Evolutionary conservation across 23 tunicate genomes (phyloP).

Genomic region (Botrylloides violaceus): DNA sequence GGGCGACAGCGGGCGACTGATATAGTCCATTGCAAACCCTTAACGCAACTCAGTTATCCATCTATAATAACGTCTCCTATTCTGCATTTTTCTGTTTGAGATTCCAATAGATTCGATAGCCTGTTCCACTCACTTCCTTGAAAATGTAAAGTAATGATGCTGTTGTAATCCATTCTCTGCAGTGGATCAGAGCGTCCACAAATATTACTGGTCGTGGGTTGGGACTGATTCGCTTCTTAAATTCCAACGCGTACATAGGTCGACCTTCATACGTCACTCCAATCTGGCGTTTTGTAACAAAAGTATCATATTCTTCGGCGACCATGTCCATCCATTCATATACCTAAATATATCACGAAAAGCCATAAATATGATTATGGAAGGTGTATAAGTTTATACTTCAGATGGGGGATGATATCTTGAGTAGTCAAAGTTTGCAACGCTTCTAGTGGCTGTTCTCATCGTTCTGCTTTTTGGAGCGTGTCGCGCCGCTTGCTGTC

Average conservation of each 20-base stretch:
- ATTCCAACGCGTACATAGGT: slow-evolving; percentile 24
- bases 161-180: slow-evolving; percentile 79
- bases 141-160: slow-evolving; percentile 46
- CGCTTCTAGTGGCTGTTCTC: slow-evolving; percentile 5
- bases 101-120: no score
- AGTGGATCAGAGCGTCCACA: slow-evolving; percentile 62
- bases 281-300: slow-evolving; percentile 12
- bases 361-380: not conserved
- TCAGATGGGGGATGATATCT: slow-evolving; percentile 34
- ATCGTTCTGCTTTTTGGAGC: not conserved
- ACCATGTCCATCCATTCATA: slow-evolving; percentile 45
- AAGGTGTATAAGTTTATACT: slow-evolving; percentile 16
- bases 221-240: not conserved
- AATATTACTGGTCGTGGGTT: slow-evolving; percentile 42
- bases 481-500: not conserved
- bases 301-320: not conserved
- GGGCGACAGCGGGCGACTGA: no score
- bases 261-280: slow-evolving; percentile 39
- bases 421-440: slow-evolving; percentile 25
- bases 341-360: slow-evolving; percentile 10
- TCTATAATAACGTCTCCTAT: no score
- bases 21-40: no score
- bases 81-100: no score
- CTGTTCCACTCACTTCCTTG: slow-evolving; percentile 52
- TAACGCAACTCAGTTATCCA: no score